These are phyloP conservation scores for Trinectes maculatus DNA, from an alignment of 2,113 vertebrate species.

Conservation along the genomic window DNA sequence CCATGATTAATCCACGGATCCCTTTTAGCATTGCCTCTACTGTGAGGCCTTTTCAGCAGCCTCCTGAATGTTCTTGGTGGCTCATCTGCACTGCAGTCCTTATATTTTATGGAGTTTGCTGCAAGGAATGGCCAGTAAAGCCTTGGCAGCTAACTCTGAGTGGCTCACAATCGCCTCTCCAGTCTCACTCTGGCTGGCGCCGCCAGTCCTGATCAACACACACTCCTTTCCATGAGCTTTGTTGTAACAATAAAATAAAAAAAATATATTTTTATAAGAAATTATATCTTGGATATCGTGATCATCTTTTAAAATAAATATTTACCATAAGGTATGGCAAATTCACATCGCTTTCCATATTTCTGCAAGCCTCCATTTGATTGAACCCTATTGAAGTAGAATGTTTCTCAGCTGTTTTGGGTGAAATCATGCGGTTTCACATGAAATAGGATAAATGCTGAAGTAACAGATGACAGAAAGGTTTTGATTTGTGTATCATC, in stretches of 20 bases:
- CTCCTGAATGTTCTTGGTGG: background rate
- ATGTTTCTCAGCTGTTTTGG: background rate
- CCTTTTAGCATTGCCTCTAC: too few species aligned
- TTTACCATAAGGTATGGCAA: background rate
- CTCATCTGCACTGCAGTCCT: background rate
- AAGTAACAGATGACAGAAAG: slow-evolving; percentile 6
- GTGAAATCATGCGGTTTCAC: background rate
- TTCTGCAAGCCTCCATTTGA: background rate
- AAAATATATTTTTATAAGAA: too few species aligned
- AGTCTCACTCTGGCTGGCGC: too few species aligned
- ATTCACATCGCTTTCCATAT: background rate
- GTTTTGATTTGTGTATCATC: background rate
- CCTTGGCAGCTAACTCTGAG: background rate
- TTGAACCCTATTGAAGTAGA: too few species aligned
- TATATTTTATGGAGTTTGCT: background rate
- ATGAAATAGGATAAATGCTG: background rate
- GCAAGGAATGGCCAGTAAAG: background rate
- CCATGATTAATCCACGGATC: too few species aligned
- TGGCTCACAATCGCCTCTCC: background rate
- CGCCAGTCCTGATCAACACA: too few species aligned
- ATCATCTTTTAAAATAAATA: background rate
- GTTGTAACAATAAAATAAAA: too few species aligned
- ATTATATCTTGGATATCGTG: too few species aligned
- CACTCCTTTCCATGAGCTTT: too few species aligned
- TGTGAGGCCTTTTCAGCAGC: background rate